A percentile compares a stretch with the other conserved stretches of the same genome.
These are phyloP conservation scores for Danio choprae DNA, from an alignment of 2,797 vertebrate genomes.

Conservation along the genomic window DNA sequence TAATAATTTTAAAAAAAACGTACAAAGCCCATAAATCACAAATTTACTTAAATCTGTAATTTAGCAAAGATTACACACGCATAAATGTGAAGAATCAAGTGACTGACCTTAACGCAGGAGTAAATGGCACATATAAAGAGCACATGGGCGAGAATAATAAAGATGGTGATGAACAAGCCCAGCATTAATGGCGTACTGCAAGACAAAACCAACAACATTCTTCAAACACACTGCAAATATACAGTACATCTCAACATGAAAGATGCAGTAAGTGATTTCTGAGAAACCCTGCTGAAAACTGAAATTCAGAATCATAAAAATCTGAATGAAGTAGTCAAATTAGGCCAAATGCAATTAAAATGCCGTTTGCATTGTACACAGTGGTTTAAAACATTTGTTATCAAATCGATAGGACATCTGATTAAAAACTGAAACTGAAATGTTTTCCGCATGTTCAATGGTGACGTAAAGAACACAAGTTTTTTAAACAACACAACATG, in stretches of 20 bases:
- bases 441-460: too few species aligned
- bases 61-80: constrained; percentile 26
- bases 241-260: not conserved
- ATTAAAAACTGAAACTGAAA: too few species aligned
- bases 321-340: too few species aligned
- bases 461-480: too few species aligned
- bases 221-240: not conserved
- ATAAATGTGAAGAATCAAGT: constrained; percentile 58
- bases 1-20: not conserved
- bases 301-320: too few species aligned
- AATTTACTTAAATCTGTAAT: not conserved
- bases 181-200: constrained; percentile 88
- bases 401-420: too few species aligned
- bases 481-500: too few species aligned
- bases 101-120: constrained; percentile 90
- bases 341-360: too few species aligned
- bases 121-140: constrained; percentile 92
- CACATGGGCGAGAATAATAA: constrained; percentile 85
- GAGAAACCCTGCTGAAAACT: not conserved
- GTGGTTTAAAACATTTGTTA: too few species aligned
- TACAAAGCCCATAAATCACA: not conserved
- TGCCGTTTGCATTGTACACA: too few species aligned
- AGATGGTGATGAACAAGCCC: constrained; percentile 85
- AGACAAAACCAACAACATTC: constrained; percentile 50
- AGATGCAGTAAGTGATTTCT: not conserved